phyloP scores from a whole-genome alignment of 2,113 vertebrate genomes.

The Dromiciops gliroides region DNA sequence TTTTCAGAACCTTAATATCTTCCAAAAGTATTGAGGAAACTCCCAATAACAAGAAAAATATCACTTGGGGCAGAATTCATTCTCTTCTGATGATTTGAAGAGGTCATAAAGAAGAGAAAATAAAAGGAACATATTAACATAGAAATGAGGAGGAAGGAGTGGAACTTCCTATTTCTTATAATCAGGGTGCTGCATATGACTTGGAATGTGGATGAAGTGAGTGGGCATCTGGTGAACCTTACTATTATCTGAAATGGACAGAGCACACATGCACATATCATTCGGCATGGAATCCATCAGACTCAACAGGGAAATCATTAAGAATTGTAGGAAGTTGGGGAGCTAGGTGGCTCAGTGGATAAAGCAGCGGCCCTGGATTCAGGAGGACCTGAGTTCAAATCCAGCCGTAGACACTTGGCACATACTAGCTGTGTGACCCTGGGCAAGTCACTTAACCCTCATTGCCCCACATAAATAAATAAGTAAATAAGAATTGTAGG shows the following conservation, averaged over 20 bases:
- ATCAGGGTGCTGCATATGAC: not conserved
- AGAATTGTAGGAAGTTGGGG: too few species aligned
- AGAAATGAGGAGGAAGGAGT: not conserved
- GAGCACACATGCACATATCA: not conserved
- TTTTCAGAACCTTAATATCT: not conserved
- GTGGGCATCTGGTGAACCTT: not conserved
- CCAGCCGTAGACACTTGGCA: too few species aligned
- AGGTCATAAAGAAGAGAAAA: too few species aligned
- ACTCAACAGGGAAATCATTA: not conserved
- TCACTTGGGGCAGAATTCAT: not conserved
- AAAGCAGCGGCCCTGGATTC: too few species aligned
- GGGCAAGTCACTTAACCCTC: too few species aligned
- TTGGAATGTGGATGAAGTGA: not conserved
- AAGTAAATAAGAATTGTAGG: too few species aligned
- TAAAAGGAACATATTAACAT: not conserved
- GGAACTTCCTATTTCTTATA: not conserved
- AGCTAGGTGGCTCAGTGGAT: too few species aligned
- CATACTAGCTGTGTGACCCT: too few species aligned
- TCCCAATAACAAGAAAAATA: not conserved
- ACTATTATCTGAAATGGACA: not conserved
- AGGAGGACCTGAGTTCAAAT: too few species aligned
- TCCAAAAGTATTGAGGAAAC: not conserved
- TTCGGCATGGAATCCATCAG: not conserved
- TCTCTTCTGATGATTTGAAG: too few species aligned
- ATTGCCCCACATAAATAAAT: too few species aligned